Base-by-base conservation (phyloP, 2,888 invertebrate genomes). In the Morpho deidamia region DNA sequence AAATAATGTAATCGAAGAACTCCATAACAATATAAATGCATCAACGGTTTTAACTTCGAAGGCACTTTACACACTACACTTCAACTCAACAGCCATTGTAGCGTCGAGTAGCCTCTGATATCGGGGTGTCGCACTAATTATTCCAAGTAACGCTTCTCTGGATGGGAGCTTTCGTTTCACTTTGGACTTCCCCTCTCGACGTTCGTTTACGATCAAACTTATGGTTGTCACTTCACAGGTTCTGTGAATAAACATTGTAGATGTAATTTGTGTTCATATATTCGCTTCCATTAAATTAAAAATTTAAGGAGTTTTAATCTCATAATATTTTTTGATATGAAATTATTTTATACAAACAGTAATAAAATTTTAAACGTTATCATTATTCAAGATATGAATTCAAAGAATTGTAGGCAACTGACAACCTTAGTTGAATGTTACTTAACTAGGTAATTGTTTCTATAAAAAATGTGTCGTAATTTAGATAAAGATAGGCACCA, bases 81-180 rank as follows among this genome's bases (percentile, higher is more conserved):
- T 68, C 67, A 78, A 64, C 70, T 83, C 73, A 74, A 83, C 73
- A 77, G 76, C 73, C 78, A 80, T 81, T 81, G 82, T 79, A 71
- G 67, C 67, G 68, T 63, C 66, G 65, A 61, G 61, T 68, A 68
- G 70, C 63, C 67, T 59, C 60, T 69, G 73, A 65, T 72, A 69
- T 67, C 64, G 64, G 62, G 62, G 65, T 65, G 68, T 65, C 65
- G 68, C 72, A 34, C 77, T 83, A 81, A 82, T 83, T 81, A 80
- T 81, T 70, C 71, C 70, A 66, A 70, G 67, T 62, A 67, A 69
- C 69, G 72, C 65, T 70, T 68, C 56, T 54, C 51, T 55, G 53
- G 43, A 51, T 59, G 44, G 54, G 55, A 55, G 57, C 61, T 43
- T 54, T 47, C 53, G 41, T 59, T 58, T 56, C 49, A 56, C 58